Conservation (phyloP, 2,888 invertebrate genomes). For the Dendrolimus pini region DNA sequence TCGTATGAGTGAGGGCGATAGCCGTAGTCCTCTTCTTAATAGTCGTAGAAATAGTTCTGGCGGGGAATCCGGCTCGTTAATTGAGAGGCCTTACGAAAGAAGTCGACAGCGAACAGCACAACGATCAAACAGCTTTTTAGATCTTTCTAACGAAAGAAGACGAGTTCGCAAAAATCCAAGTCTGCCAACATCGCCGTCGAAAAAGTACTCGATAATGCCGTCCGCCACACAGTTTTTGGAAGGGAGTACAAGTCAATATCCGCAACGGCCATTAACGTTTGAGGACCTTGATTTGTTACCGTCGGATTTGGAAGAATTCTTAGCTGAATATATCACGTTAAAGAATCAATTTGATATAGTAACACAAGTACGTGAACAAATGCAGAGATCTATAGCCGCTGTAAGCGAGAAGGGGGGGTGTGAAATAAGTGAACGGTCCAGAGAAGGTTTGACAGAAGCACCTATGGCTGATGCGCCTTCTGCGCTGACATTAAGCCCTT, state of each 20-base stretch:
- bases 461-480: constrained; percentile 59
- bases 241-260: constrained; percentile 68
- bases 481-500: constrained; percentile 55
- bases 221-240: constrained; percentile 80
- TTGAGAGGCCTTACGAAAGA: constrained; percentile 55
- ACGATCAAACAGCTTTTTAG: constrained; percentile 83
- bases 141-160: constrained; percentile 74
- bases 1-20: constrained; percentile 77
- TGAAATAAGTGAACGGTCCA: constrained; percentile 76
- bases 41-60: constrained; percentile 85
- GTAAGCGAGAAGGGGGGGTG: constrained; percentile 73
- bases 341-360: constrained; percentile 87
- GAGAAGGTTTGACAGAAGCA: constrained; percentile 66
- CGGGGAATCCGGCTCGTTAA: constrained; percentile 76
- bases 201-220: constrained; percentile 57
- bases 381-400: constrained; percentile 63
- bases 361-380: constrained; percentile 86
- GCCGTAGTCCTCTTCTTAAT: constrained; percentile 84
- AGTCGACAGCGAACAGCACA: constrained; percentile 55
- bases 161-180: constrained; percentile 72
- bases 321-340: constrained; percentile 86
- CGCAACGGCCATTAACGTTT: constrained; percentile 53
- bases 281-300: constrained; percentile 86
- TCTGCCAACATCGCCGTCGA: constrained; percentile 81
- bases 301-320: constrained; percentile 85